Conservation (phyloP, 2,797 vertebrate genomes). For the Falco naumanni region DNA sequence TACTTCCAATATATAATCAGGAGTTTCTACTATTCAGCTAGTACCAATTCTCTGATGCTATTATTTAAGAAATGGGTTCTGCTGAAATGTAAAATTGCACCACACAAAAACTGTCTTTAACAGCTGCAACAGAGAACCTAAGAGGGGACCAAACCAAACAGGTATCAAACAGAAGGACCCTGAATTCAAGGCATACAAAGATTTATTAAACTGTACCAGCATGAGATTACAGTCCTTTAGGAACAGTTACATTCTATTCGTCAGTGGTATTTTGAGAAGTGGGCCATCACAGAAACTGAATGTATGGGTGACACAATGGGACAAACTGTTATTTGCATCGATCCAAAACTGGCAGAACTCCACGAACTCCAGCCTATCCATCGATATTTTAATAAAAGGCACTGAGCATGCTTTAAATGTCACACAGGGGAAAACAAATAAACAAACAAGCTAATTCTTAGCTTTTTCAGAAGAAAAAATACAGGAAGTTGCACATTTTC, state of each 20-base stretch:
- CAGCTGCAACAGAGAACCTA: fast-evolving
- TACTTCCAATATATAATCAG: neutral
- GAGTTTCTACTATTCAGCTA: neutral
- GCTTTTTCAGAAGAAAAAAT: neutral
- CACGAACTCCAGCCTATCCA: neutral
- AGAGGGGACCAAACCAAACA: neutral
- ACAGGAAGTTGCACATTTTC: neutral
- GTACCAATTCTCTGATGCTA: neutral
- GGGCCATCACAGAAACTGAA: neutral
- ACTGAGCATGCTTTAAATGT: neutral
- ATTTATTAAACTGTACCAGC: neutral
- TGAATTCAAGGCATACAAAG: neutral
- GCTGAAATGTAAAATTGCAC: neutral
- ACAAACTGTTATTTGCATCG: neutral
- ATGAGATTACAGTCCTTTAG: neutral
- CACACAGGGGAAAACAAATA: fast-evolving
- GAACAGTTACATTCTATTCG: neutral
- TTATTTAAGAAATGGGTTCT: neutral
- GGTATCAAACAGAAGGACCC: neutral
- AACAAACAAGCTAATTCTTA: neutral
- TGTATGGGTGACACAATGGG: neutral
- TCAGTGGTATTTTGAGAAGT: neutral
- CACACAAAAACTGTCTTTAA: neutral
- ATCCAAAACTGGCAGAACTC: conserved; percentile 21
- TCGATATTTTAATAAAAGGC: conserved; percentile 1